Evolutionary conservation across 1,140 invertebrate species (phyloP), one percentile per base, ranked within the genome.

Genomic region (Macrobrachium nipponense): DNA sequence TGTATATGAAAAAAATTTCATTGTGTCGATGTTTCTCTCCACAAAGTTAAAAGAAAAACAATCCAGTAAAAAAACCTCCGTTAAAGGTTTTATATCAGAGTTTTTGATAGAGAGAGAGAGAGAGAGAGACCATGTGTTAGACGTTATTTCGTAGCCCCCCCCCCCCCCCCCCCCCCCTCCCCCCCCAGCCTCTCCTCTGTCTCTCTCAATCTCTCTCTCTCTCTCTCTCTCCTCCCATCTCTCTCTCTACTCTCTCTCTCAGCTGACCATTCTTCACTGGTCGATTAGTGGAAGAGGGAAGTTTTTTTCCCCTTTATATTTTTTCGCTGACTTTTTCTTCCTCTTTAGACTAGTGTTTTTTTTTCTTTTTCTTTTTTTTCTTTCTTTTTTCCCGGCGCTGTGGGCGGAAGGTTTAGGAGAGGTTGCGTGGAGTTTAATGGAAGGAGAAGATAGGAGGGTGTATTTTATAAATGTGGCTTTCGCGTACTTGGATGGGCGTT

Each of bases 281-380:
- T 36, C 68, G 43, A 23, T 36, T 14, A 72, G 20, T 15, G 68
- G 43, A 14, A 23, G 12, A 43, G 14, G 17, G 6, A 15, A 3
- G 3, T 73, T 43, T 73, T 36, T 73, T 73, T 73, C 43, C 70
- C 36, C 72, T 73, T 73, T 51, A 73, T 44, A 73, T 73, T 73
- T 44, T 51, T 44, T 43, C 36, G 72, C 43, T 20, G 72, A 36
- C 23, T 27, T 73, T 43, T 18, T 73, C 58, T 73, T 44, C n/a
- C 43, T 73, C 58, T 73, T 73, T 36, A 44, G 36, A 73, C 43
- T 14, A 8, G 23, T 73, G 11, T 73, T 73, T 73, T 15, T 73
- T 27, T 8, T 27, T 70, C 11, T 70, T 70, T 70, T 6, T 70
- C 11, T 10, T 70, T 70, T 70, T 70, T 2, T 12, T 6, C 11